Conservation (phyloP, 1,140 invertebrate species). For the Neocloeon triangulifer region DNA sequence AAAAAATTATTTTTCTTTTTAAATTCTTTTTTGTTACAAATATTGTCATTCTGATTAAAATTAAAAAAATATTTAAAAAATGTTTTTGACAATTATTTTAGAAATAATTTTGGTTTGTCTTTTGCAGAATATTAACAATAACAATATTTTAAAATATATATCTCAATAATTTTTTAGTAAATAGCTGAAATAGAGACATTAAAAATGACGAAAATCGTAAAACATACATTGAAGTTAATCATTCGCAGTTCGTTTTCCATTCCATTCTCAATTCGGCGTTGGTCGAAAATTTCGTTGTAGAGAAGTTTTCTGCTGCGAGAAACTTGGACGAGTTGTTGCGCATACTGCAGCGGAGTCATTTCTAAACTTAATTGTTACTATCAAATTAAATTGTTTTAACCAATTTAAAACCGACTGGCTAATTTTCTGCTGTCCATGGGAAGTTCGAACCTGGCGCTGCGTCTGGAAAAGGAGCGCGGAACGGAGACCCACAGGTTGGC, state of each 20-base stretch:
- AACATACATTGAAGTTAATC: no score
- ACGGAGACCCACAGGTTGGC: constrained; percentile 27
- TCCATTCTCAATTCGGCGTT: constrained; percentile 18
- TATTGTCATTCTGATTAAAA: no score
- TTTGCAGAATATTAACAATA: no score
- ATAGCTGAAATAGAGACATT: no score
- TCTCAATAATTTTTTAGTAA: no score
- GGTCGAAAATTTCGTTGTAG: constrained; percentile 28
- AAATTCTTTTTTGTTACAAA: no score
- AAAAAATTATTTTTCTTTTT: no score
- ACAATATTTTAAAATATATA: no score
- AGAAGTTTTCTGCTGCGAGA: constrained; percentile 34
- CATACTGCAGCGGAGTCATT: constrained; percentile 34
- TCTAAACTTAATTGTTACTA: constrained; percentile 14
- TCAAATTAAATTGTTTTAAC: constrained; percentile 1
- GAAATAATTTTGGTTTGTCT: no score
- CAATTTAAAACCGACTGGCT: constrained; percentile 18
- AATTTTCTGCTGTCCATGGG: constrained; percentile 31
- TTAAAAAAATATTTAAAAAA: no score
- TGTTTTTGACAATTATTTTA: no score
- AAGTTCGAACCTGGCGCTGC: constrained; percentile 36
- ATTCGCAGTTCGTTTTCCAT: constrained; percentile 10
- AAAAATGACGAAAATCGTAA: no score
- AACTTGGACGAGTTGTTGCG: constrained; percentile 28
- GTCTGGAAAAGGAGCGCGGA: constrained; percentile 34